Evolutionary conservation across 37 sponge, comb jelly and placozoan species (phyloP).

Genomic region (Chondrosia reniformis): DNA sequence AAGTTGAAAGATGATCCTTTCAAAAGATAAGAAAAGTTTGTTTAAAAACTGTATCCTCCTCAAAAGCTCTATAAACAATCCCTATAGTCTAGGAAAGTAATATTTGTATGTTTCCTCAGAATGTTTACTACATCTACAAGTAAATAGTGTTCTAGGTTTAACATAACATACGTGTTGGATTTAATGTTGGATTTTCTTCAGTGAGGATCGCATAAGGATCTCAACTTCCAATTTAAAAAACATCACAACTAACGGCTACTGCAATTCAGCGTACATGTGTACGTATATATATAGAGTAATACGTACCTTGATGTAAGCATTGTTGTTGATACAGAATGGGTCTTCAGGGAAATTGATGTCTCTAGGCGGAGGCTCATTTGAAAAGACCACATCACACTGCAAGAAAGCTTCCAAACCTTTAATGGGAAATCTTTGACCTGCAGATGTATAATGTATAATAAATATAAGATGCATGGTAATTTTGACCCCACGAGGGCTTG

Average conservation of each 20-base stretch:
- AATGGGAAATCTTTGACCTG: conserved; percentile 83
- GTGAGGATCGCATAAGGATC: background rate
- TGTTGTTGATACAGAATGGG: conserved; percentile 73
- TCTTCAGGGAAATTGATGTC: conserved; percentile 38
- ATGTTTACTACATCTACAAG: too few relatives aligned
- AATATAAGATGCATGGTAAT: background rate
- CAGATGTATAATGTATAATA: background rate
- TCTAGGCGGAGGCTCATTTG: conserved; percentile 13
- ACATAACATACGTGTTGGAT: too few relatives aligned
- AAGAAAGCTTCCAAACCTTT: conserved; percentile 72
- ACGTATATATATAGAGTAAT: background rate
- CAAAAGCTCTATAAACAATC: too few relatives aligned
- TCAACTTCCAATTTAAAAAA: background rate
- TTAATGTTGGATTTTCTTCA: too few relatives aligned
- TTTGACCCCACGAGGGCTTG: background rate
- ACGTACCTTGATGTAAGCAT: conserved; percentile 61
- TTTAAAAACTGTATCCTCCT: too few relatives aligned
- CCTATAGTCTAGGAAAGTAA: too few relatives aligned
- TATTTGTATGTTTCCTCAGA: too few relatives aligned
- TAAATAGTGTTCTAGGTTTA: too few relatives aligned
- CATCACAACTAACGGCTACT: background rate
- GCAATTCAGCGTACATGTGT: background rate
- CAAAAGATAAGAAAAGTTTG: too few relatives aligned
- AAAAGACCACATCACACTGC: conserved; percentile 75
- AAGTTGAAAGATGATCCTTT: too few relatives aligned